Evolutionary conservation across 2,888 invertebrate species (phyloP).

Genomic region (Disparrhopalites patrizii): DNA sequence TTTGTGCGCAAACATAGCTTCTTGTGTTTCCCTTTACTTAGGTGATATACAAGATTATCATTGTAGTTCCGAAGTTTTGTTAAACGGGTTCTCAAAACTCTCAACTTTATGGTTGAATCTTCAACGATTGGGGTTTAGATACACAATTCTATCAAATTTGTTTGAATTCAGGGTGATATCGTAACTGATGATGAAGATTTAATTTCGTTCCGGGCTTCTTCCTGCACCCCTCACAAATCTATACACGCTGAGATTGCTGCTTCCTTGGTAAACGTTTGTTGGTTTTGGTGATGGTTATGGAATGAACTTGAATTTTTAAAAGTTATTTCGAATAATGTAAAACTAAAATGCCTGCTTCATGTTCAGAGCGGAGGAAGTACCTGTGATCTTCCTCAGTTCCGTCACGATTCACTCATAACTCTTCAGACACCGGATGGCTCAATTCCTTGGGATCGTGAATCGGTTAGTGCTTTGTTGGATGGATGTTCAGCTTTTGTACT

Average conservation of each 20-base stretch:
- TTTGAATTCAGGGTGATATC: constrained; percentile 10
- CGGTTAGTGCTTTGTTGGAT: background rate
- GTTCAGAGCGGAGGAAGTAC: background rate
- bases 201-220: constrained; percentile 8
- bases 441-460: constrained; percentile 13
- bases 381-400: constrained; percentile 6
- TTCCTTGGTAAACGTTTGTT: constrained; percentile 12
- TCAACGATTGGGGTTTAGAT: no score
- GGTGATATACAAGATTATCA: no score
- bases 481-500: no score
- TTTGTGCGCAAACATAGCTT: no score
- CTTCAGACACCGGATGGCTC: constrained; percentile 10
- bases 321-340: background rate
- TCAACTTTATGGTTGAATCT: no score
- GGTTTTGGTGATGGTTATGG: background rate
- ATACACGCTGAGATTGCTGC: constrained; percentile 27
- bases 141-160: constrained; percentile 1
- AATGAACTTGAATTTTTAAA: background rate
- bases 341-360: no score
- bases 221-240: constrained; percentile 19
- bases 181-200: constrained; percentile 9
- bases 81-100: no score
- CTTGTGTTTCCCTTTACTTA: no score
- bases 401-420: constrained; percentile 21
- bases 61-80: no score